Evolutionary conservation across 2,888 invertebrate species (phyloP).

Genomic region (Megaustenia siamemsis): DNA sequence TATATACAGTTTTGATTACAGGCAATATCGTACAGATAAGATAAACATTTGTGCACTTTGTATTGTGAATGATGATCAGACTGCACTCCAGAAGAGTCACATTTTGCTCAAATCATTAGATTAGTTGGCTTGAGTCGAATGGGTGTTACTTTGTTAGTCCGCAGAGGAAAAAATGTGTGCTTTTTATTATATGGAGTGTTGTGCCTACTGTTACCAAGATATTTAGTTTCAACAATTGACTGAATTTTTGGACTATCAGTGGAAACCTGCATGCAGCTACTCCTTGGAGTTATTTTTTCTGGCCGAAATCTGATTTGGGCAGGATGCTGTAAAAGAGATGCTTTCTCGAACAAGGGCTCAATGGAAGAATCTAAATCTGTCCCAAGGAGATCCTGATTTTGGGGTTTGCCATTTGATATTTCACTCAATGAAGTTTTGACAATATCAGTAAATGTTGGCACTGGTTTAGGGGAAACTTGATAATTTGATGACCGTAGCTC

Average conservation of each 20-base stretch:
- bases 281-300: neutral
- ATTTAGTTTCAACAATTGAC: neutral
- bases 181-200: constrained; percentile 39
- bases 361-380: neutral
- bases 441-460: neutral
- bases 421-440: neutral
- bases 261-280: neutral
- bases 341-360: too few species aligned
- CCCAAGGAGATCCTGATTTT: neutral
- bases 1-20: neutral
- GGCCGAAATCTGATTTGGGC: neutral
- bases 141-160: constrained; percentile 28
- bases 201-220: neutral
- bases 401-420: too few species aligned
- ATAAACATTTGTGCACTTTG: neutral
- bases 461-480: neutral
- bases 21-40: neutral
- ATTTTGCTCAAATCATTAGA: neutral
- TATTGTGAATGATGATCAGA: neutral
- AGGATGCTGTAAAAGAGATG: neutral
- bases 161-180: neutral
- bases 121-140: neutral
- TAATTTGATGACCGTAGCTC: neutral
- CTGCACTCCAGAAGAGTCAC: neutral
- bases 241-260: neutral